phyloP scores from a whole-genome alignment of 2,797 vertebrate species.

The Sciurus vulgaris region DNA sequence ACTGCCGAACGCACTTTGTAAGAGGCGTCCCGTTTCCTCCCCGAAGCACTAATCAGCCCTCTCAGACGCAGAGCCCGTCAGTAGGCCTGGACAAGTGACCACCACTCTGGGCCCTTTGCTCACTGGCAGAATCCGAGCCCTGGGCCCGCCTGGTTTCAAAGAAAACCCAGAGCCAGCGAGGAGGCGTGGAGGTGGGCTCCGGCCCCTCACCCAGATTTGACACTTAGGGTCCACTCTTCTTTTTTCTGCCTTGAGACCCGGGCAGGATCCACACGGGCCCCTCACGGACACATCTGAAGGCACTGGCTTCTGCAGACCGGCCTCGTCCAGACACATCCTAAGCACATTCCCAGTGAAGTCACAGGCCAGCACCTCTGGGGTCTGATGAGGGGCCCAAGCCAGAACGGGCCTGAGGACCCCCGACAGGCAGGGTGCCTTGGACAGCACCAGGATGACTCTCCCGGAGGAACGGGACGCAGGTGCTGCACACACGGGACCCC shows the following conservation, averaged over 20 bases:
- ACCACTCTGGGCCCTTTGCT: neutral
- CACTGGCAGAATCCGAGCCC: neutral
- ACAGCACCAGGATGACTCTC: too few relatives aligned
- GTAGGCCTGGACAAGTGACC: neutral
- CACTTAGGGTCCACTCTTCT: neutral
- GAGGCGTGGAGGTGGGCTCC: neutral
- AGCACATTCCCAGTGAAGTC: neutral
- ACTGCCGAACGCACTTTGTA: too few relatives aligned
- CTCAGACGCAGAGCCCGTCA: neutral
- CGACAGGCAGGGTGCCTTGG: too few relatives aligned
- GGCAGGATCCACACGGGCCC: neutral
- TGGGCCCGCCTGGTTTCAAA: neutral
- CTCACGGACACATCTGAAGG: neutral
- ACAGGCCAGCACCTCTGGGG: too few relatives aligned
- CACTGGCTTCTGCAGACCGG: neutral
- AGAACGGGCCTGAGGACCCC: too few relatives aligned
- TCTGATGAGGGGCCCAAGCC: neutral
- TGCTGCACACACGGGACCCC: rapidly evolving
- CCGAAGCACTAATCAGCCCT: neutral
- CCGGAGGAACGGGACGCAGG: rapidly evolving
- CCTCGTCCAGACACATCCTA: neutral
- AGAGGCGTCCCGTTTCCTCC: too few relatives aligned
- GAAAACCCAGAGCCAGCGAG: neutral
- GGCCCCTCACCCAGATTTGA: neutral
- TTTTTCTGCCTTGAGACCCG: neutral